phyloP scores from a whole-genome alignment of 2,888 invertebrate genomes.

The Apodemia mormo region DNA sequence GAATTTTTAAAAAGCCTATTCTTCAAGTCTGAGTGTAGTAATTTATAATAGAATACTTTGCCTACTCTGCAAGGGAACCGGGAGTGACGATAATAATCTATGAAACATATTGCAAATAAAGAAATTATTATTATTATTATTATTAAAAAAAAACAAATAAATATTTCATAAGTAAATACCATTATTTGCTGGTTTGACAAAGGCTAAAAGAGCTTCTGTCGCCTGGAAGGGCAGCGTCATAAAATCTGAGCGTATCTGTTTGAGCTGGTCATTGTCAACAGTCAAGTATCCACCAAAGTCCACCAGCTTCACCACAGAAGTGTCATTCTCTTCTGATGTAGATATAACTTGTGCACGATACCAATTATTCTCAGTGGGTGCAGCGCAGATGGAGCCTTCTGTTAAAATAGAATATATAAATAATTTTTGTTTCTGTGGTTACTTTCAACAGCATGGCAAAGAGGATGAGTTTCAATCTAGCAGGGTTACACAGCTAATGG shows the following conservation, averaged over 20 bases:
- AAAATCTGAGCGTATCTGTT: constrained; percentile 97
- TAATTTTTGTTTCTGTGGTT: neutral
- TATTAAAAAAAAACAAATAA: too few relatives aligned
- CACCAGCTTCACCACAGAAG: constrained; percentile 92
- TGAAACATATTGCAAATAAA: too few relatives aligned
- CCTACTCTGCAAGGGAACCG: too few relatives aligned
- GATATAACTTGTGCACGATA: constrained; percentile 91
- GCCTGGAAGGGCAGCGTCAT: constrained; percentile 98
- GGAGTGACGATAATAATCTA: too few relatives aligned
- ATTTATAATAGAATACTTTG: too few relatives aligned
- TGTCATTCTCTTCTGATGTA: constrained; percentile 85
- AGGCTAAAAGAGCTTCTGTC: constrained; percentile 96
- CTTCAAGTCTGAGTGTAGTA: too few relatives aligned
- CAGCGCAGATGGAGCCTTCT: constrained; percentile 94
- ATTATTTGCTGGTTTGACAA: constrained; percentile 90
- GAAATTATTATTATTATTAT: too few relatives aligned
- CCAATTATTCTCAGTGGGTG: constrained; percentile 93
- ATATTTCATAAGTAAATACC: constrained; percentile 50
- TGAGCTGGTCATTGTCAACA: constrained; percentile 88
- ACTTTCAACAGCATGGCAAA: too few relatives aligned
- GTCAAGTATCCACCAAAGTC: constrained; percentile 97
- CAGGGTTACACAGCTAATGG: too few relatives aligned
- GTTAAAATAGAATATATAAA: constrained; percentile 36
- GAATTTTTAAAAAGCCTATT: too few relatives aligned
- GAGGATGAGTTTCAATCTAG: too few relatives aligned